Percentiles rank a stretch among this genome's conserved stretches.
These are phyloP conservation scores for Mystacornis crossleyi DNA, from an alignment of 2,113 vertebrate genomes.

Conservation along the genomic window DNA sequence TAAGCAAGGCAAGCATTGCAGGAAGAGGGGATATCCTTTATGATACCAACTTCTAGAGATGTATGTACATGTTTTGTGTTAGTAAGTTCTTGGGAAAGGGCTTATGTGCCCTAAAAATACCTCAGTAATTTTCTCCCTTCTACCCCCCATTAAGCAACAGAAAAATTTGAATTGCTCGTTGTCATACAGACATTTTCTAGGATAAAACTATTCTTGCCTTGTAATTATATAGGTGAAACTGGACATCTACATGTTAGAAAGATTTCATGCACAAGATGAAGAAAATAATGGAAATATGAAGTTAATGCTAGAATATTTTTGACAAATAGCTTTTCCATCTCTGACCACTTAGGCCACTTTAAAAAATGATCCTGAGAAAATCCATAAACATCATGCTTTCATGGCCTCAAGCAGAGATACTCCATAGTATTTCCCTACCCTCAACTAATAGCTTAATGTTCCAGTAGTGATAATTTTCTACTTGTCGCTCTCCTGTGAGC, in stretches of 20 bases:
- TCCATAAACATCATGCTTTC: background rate
- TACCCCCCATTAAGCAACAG: background rate
- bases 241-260: background rate
- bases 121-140: background rate
- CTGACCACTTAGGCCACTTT: background rate
- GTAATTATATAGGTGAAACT: background rate
- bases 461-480: background rate
- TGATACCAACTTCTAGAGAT: background rate
- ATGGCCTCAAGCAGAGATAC: background rate
- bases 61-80: accelerated
- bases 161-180: background rate
- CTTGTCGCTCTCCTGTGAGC: background rate
- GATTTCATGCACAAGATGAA: background rate
- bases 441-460: background rate
- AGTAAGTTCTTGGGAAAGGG: background rate
- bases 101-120: background rate
- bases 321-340: background rate
- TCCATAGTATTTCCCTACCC: background rate
- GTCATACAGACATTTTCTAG: background rate
- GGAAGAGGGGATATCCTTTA: background rate
- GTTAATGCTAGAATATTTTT: background rate
- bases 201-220: background rate
- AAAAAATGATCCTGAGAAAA: background rate
- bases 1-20: background rate
- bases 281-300: background rate